Evolutionary conservation across 1,140 invertebrate species (phyloP).

Genomic region (Zaprionus taronus): DNA sequence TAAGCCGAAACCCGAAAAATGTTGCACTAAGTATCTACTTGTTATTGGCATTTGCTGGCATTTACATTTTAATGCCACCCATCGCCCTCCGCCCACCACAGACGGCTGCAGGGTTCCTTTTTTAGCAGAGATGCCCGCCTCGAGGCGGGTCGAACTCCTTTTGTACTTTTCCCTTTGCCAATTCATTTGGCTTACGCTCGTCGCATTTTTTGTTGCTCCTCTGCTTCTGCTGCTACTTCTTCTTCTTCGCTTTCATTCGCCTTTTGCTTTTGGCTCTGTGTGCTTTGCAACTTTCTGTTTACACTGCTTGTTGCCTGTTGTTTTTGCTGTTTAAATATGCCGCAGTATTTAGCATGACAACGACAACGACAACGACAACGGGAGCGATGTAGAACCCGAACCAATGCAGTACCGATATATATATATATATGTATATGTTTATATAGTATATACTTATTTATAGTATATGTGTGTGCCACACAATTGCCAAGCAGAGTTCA

Average conservation of each 20-base stretch:
- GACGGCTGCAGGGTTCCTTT: slow-evolving; percentile 27
- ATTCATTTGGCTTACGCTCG: slow-evolving; percentile 61
- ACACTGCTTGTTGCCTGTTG: slow-evolving; percentile 53
- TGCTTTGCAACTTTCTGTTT: slow-evolving; percentile 60
- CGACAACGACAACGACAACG: slow-evolving; percentile 62
- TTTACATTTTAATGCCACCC: slow-evolving; percentile 70
- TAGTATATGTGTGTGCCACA: slow-evolving; percentile 1
- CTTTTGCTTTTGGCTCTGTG: slow-evolving; percentile 31
- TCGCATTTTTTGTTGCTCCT: slow-evolving; percentile 6
- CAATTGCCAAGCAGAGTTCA: slow-evolving; percentile 53
- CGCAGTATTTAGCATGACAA: slow-evolving; percentile 80
- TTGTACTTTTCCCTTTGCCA: slow-evolving; percentile 57
- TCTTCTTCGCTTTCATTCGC: slow-evolving; percentile 28
- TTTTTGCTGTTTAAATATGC: slow-evolving; percentile 72
- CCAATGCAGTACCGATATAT: background rate
- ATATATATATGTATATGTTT: background rate
- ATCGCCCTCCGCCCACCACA: slow-evolving; percentile 15
- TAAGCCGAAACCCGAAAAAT: slow-evolving; percentile 30
- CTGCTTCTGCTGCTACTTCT: slow-evolving; percentile 5
- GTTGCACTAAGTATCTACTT: slow-evolving; percentile 48
- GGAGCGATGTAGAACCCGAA: slow-evolving; percentile 17
- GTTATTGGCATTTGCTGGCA: slow-evolving; percentile 69
- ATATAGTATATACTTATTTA: slow-evolving; percentile 8
- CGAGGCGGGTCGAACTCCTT: slow-evolving; percentile 50
- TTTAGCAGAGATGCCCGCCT: slow-evolving; percentile 1